These are phyloP conservation scores for Cantharis rustica DNA, from an alignment of 2,888 invertebrate genomes.

Conservation along the genomic window DNA sequence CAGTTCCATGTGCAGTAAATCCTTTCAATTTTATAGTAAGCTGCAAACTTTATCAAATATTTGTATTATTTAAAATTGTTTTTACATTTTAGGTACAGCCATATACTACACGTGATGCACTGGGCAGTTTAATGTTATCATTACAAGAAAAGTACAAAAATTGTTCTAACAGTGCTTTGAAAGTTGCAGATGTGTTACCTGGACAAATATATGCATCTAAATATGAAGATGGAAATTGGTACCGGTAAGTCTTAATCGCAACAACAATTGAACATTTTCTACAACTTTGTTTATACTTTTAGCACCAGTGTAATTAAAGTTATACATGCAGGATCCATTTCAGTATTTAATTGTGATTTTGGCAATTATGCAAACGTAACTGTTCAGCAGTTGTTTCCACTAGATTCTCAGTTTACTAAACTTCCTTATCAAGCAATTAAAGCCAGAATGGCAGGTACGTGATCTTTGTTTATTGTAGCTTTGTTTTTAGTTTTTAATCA, in stretches of 20 bases:
- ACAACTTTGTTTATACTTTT: slow-evolving; percentile 33
- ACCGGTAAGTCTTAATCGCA: slow-evolving; percentile 63
- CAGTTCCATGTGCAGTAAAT: slow-evolving; percentile 76
- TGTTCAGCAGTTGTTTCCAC: slow-evolving; percentile 60
- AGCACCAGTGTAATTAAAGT: slow-evolving; percentile 63
- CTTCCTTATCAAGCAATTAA: slow-evolving; percentile 70
- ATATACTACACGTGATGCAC: slow-evolving; percentile 52
- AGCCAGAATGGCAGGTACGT: slow-evolving; percentile 64
- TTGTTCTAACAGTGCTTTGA: slow-evolving; percentile 56
- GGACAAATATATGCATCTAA: slow-evolving; percentile 73
- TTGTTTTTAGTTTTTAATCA: no score
- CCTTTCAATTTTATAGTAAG: slow-evolving; percentile 74
- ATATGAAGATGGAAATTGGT: slow-evolving; percentile 72
- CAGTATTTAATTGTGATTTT: slow-evolving; percentile 68
- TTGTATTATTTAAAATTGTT: not conserved
- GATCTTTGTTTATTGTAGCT: not conserved
- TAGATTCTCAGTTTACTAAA: slow-evolving; percentile 61
- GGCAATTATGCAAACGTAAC: slow-evolving; percentile 65
- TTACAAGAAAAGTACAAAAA: slow-evolving; percentile 67
- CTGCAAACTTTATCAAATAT: slow-evolving; percentile 1
- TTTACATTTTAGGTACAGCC: slow-evolving; percentile 58
- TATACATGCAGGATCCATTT: slow-evolving; percentile 61
- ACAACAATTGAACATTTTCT: not conserved
- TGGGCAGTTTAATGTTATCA: slow-evolving; percentile 68
- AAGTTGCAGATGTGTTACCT: slow-evolving; percentile 48